Percentiles rank a stretch among this genome's conserved stretches.
phyloP scores from a whole-genome alignment of 1,140 invertebrate genomes.

The Pachypsylla venusta region DNA sequence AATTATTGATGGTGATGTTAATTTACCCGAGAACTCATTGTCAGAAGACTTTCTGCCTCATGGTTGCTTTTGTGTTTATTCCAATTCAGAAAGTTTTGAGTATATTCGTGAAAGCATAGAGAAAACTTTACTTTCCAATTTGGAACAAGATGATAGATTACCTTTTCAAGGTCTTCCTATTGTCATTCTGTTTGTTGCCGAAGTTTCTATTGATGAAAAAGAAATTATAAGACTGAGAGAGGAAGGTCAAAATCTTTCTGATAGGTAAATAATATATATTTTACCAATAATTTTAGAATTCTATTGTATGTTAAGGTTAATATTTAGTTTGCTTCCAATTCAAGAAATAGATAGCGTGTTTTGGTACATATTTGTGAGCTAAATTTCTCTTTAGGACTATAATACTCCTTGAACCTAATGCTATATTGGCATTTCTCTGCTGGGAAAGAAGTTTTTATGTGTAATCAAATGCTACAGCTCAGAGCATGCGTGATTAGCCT shows the following conservation, averaged over 20 bases:
- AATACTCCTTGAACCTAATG: no score
- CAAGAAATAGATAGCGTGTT: no score
- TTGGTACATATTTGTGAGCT: no score
- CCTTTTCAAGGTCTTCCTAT: slow-evolving; percentile 77
- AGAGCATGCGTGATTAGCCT: no score
- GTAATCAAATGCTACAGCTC: no score
- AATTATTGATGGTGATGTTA: slow-evolving; percentile 72
- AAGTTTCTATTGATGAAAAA: slow-evolving; percentile 64
- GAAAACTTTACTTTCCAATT: slow-evolving; percentile 76
- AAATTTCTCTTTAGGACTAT: no score
- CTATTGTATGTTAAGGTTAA: no score
- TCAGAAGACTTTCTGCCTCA: slow-evolving; percentile 62
- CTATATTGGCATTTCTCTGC: no score
- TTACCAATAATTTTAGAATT: no score
- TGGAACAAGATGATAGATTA: slow-evolving; percentile 75
- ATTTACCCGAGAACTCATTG: slow-evolving; percentile 58
- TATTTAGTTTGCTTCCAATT: no score
- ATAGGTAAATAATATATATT: no score
- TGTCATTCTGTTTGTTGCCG: slow-evolving; percentile 77
- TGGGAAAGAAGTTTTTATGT: no score
- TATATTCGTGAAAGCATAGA: slow-evolving; percentile 82
- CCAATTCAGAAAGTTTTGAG: slow-evolving; percentile 78
- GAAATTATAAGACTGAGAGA: slow-evolving; percentile 66
- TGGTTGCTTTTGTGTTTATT: slow-evolving; percentile 79
- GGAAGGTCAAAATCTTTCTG: slow-evolving; percentile 77